Percentiles rank a stretch among this genome's conserved stretches.
Conservation (phyloP, 92 coral and sea anemone genomes). For the Porites rus region DNA sequence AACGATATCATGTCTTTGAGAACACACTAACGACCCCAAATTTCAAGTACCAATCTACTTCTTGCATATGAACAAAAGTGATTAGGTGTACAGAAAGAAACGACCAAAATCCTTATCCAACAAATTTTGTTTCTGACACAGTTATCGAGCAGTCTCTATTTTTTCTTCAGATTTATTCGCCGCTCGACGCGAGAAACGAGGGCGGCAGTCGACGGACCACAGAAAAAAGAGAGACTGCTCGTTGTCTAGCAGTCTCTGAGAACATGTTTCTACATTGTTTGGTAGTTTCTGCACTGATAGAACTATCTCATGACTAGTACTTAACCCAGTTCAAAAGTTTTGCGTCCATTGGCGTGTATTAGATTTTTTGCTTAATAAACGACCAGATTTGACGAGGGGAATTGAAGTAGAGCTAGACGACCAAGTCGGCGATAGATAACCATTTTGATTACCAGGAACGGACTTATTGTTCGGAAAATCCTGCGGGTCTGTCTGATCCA, state of each 20-base stretch:
- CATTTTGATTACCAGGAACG: neutral
- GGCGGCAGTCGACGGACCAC: too few relatives aligned
- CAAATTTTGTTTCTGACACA: too few relatives aligned
- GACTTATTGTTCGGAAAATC: constrained; percentile 9
- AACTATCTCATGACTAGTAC: neutral
- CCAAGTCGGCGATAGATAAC: neutral
- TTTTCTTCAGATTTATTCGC: too few relatives aligned
- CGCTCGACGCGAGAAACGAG: too few relatives aligned
- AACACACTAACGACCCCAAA: too few relatives aligned
- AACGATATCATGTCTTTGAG: too few relatives aligned
- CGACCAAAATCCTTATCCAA: neutral
- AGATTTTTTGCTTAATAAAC: constrained; percentile 1
- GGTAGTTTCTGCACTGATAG: too few relatives aligned
- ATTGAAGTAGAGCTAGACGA: neutral
- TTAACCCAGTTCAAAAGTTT: neutral
- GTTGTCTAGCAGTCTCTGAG: too few relatives aligned
- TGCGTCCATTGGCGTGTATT: constrained; percentile 10
- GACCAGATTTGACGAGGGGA: constrained; percentile 9
- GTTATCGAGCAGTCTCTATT: too few relatives aligned
- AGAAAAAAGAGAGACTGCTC: too few relatives aligned
- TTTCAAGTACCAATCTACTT: too few relatives aligned
- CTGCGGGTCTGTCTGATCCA: constrained; percentile 5
- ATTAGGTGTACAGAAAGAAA: neutral
- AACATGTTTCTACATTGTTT: neutral
- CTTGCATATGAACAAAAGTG: too few relatives aligned